These are phyloP conservation scores for Enteromius thamalakanensis DNA, from an alignment of 2,797 vertebrate genomes.

Conservation along the genomic window DNA sequence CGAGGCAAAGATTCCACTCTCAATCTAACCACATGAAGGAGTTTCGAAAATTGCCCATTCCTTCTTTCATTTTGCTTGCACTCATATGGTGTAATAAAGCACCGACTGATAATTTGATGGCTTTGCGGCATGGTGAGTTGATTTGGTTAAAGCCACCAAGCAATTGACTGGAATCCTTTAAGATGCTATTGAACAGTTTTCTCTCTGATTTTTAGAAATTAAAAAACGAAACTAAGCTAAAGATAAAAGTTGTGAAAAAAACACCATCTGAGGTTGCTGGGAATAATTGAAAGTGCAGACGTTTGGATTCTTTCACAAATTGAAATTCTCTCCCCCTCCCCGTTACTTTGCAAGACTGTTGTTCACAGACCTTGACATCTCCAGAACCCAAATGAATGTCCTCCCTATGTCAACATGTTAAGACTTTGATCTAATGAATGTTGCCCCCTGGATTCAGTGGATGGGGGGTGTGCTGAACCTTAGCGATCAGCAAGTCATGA, in stretches of 20 bases:
- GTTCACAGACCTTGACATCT: slow-evolving; percentile 56
- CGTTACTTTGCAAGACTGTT: slow-evolving; percentile 41
- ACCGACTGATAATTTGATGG: slow-evolving; percentile 53
- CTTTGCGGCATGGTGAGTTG: slow-evolving; percentile 47
- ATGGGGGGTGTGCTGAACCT: slow-evolving; percentile 34
- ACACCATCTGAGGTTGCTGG: slow-evolving; percentile 41
- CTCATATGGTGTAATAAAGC: slow-evolving; percentile 46
- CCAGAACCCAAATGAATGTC: slow-evolving; percentile 63
- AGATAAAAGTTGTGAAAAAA: slow-evolving; percentile 41
- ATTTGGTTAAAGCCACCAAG: slow-evolving; percentile 41
- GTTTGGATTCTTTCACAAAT: slow-evolving; percentile 32
- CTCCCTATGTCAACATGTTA: slow-evolving; percentile 60
- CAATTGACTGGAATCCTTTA: slow-evolving; percentile 37
- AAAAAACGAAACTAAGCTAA: slow-evolving; percentile 26
- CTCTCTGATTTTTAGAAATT: slow-evolving; percentile 25
- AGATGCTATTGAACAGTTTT: slow-evolving; percentile 24
- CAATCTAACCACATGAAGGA: slow-evolving; percentile 48
- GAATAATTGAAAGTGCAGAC: slow-evolving; percentile 48
- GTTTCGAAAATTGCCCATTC: slow-evolving; percentile 21
- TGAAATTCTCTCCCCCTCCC: not conserved
- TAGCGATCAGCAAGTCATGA: slow-evolving; percentile 59
- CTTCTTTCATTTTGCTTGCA: slow-evolving; percentile 21
- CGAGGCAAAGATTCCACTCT: slow-evolving; percentile 34
- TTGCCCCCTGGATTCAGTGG: slow-evolving; percentile 53
- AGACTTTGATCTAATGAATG: slow-evolving; percentile 67